Conservation (phyloP, 37 sponge, comb jelly and placozoan genomes). For the Ianthella basta region DNA sequence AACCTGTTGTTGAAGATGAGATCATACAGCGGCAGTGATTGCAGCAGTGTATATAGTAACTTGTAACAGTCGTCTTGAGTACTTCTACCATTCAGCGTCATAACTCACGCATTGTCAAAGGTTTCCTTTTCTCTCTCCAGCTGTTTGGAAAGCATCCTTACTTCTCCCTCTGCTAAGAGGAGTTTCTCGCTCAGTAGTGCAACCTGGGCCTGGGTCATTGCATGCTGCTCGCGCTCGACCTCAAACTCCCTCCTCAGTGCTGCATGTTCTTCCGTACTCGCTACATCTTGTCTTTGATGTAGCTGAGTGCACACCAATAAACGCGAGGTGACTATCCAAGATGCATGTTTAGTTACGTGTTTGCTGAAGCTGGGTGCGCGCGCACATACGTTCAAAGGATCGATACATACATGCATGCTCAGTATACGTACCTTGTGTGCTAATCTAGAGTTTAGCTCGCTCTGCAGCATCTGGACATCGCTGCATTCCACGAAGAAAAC, state of each 20-base stretch:
- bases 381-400: too few species aligned
- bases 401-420: too few species aligned
- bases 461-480: constrained; percentile 8
- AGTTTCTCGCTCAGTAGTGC: constrained; percentile 46
- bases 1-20: constrained; percentile 39
- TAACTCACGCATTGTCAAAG: constrained; percentile 79
- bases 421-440: neutral
- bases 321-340: too few species aligned
- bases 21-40: too few species aligned
- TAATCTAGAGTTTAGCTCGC: constrained; percentile 3
- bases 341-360: too few species aligned
- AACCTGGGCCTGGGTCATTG: constrained; percentile 35
- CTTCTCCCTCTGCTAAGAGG: constrained; percentile 50
- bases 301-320: neutral
- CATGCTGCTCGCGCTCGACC: constrained; percentile 59
- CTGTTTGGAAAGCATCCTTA: constrained; percentile 49
- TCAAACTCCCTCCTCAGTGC: constrained; percentile 20
- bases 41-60: too few species aligned
- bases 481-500: constrained; percentile 16
- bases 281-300: neutral
- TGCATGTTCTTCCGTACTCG: neutral
- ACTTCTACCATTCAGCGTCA: neutral
- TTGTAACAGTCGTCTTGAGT: too few species aligned
- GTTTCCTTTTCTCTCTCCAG: constrained; percentile 75
- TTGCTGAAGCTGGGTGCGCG: too few species aligned